Base-by-base conservation (phyloP, 2,797 vertebrate species). In the Macrochelys suwanniensis region DNA sequence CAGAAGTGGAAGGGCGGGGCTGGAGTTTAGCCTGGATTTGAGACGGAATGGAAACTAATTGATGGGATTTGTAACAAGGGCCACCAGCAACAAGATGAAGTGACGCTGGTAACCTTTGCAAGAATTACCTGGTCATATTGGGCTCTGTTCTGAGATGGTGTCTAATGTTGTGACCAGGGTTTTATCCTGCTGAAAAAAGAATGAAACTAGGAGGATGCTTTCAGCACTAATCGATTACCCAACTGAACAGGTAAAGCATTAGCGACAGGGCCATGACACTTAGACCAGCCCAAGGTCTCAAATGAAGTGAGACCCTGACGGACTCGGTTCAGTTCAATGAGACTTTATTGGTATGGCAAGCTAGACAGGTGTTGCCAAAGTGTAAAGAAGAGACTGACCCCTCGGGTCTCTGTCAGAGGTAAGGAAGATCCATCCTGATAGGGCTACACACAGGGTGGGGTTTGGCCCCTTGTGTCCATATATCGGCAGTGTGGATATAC, bases 231-330 rank as follows among this genome's bases (percentile, higher is more conserved):
- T 53, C 84, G 45, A 68, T 94, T 31, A 80, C 12, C 15, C 53
- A 80, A 1, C 11, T 9, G 3, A 80, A 68, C 42, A 45, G 33
- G 50, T 7, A n/a, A 13, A 17, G 0, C 9, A 0, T 12, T 93
- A 87, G 31, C 78, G 79, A 6, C 0, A 0, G 1, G 0, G 1
- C 57, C 95, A 56, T 57, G 54, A 17, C 54, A 88, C 31, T 59
- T 88, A 87, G 82, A 47, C 85, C 68, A 88, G n/a, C 16, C 61
- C 65, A 10, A 37, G 16, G 33, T 65, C 33, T 65, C 33, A 65
- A 65, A n/a, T n/a, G 33, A 33, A 9, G 65, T 21, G 65, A 37
- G 33, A n/a, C 33, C 65, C 17, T 9, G 17, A 8, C 7, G 77
- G 79, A 78, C 84, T 95, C 47, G 33, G 12, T 51, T 90, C 76